These are phyloP conservation scores for Helicolenus hilgendorfi DNA, from an alignment of 2,797 vertebrate species.

Conservation along the genomic window DNA sequence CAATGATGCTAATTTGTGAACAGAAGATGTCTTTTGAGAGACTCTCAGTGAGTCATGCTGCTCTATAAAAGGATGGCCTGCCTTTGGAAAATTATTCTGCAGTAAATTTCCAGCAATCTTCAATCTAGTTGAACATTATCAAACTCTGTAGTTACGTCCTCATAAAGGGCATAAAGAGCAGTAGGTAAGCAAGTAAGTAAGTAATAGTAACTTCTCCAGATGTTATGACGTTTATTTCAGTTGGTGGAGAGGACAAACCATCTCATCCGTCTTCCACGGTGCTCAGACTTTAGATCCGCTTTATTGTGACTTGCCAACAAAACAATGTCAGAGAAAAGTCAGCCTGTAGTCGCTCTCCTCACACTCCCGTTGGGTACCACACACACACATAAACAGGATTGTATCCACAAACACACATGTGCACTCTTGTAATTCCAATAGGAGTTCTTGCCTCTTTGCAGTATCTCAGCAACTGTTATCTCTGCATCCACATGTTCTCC, in stretches of 20 bases:
- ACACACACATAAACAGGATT: background rate
- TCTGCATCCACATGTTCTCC: slow-evolving; percentile 67
- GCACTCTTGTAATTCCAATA: slow-evolving; percentile 33
- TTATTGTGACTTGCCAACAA: background rate
- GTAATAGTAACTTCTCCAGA: background rate
- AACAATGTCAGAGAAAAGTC: background rate
- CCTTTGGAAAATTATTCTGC: background rate
- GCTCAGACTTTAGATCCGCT: background rate
- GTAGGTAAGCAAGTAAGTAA: background rate
- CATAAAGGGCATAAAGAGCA: background rate
- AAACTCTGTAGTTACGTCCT: background rate
- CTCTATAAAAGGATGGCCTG: background rate
- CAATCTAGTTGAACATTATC: background rate
- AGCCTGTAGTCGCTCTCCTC: background rate
- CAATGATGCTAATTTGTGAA: background rate
- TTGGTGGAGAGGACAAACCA: background rate
- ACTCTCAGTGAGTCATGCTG: background rate
- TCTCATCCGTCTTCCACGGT: background rate
- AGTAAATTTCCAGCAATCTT: background rate
- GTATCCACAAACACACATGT: slow-evolving; percentile 11
- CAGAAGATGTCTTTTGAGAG: background rate
- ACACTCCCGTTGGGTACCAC: background rate
- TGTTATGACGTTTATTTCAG: background rate
- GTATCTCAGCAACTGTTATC: slow-evolving; percentile 60
- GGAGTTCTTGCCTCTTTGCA: slow-evolving; percentile 36